phyloP scores from a whole-genome alignment of 2,888 invertebrate species.

The Hyppa rectilinea region DNA sequence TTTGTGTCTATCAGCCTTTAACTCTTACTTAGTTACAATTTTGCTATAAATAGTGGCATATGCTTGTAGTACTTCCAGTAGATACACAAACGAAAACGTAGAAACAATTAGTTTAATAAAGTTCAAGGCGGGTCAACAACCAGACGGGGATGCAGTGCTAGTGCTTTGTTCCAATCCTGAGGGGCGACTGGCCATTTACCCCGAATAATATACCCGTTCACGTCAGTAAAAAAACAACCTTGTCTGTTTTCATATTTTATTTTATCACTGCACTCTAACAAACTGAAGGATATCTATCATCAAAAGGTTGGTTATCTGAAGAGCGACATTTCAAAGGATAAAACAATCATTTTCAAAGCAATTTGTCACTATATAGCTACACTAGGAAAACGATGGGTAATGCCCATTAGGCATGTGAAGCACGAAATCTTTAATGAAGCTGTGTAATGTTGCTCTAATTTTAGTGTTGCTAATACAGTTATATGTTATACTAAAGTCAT shows the following conservation, averaged over 20 bases:
- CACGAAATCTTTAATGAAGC: not conserved
- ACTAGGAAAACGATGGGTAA: not conserved
- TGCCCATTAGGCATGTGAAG: not conserved
- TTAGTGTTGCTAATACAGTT: no score
- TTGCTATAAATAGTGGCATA: not conserved
- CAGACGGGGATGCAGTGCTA: conserved; percentile 80
- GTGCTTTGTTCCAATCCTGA: conserved; percentile 79
- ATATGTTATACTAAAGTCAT: not conserved
- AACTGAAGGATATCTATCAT: conserved; percentile 29
- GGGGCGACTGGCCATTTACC: conserved; percentile 81
- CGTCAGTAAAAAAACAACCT: conserved; percentile 26
- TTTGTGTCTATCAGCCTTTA: not conserved
- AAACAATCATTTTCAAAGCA: conserved; percentile 18
- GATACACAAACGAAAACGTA: conserved; percentile 21
- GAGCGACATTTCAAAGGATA: not conserved
- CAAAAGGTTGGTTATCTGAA: conserved; percentile 18
- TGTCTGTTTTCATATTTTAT: conserved; percentile 18
- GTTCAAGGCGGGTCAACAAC: conserved; percentile 80
- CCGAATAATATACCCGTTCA: conserved; percentile 63
- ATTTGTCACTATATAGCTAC: conserved; percentile 2
- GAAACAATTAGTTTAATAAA: conserved; percentile 53
- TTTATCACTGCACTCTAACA: conserved; percentile 14
- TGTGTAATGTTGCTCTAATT: conserved; percentile 1
- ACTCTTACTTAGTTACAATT: not conserved
- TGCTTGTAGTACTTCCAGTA: not conserved